Evolutionary conservation across 2,797 vertebrate genomes (phyloP).

Genomic region (Momotus momota): DNA sequence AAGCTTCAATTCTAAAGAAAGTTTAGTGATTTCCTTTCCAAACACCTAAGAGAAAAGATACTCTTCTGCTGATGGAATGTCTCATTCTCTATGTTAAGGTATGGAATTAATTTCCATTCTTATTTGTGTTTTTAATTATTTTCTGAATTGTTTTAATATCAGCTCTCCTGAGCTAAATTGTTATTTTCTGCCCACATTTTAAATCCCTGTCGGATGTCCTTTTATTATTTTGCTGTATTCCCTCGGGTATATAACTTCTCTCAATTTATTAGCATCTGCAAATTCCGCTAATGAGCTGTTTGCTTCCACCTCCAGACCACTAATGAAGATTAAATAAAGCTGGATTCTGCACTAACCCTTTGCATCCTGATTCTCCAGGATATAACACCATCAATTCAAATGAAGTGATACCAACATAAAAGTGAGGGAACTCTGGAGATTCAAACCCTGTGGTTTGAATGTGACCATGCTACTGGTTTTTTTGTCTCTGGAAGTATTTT

Average conservation of each 20-base stretch:
- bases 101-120: slow-evolving; percentile 36
- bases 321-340: slow-evolving; percentile 68
- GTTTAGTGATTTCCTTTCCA: neutral
- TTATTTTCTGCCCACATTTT: slow-evolving; percentile 49
- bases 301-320: slow-evolving; percentile 56
- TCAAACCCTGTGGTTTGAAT: neutral
- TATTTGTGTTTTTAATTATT: slow-evolving; percentile 48
- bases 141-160: slow-evolving; percentile 15
- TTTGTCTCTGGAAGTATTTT: neutral
- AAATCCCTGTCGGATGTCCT: slow-evolving; percentile 17
- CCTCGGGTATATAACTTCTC: slow-evolving; percentile 29
- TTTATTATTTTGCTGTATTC: slow-evolving; percentile 62
- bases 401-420: neutral
- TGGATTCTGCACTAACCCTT: slow-evolving; percentile 33
- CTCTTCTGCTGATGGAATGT: neutral
- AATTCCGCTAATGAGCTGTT: slow-evolving; percentile 64
- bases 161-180: slow-evolving; percentile 18
- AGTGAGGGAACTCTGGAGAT: neutral
- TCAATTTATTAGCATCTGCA: slow-evolving; percentile 71
- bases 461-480: fast-evolving
- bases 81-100: neutral
- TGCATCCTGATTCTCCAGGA: slow-evolving; percentile 9
- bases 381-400: neutral
- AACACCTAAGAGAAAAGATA: neutral
- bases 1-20: neutral